Base-by-base conservation (phyloP, 2,888 invertebrate genomes). In the Cosmorhoe ocellata region DNA sequence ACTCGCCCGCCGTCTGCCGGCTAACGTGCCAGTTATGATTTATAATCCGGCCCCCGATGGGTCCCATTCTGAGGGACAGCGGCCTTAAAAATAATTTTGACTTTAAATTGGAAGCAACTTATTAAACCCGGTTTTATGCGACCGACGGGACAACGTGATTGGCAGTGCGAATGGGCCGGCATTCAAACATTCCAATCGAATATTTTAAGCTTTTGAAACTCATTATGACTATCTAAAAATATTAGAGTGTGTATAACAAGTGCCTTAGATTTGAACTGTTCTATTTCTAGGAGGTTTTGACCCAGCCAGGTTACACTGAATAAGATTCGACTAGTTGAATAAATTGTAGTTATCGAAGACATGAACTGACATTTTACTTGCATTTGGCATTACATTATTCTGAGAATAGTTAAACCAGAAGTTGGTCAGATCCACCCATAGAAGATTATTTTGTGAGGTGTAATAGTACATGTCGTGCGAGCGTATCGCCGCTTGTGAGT, bases 21-120 rank as follows among this genome's bases (percentile, higher is more conserved):
- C 77, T 81, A 81, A 85, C 84, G 80, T 84, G 88, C 84, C 86
- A 81, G 79, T 81, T 86, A 84, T 88, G 88, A 87, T 88, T 88
- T 88, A 88, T 86, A 87, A 85, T 83, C 85, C 78, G 76, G 82
- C 75, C 83, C 69, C 76, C 81, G 80, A 81, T 81, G 79, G 75
- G 78, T 79, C 80, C 71, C 76, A 81, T 76, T 76, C 77, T 72
- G 76, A 77, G 80, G 81, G 84, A 84, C 85, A 82, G 80, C 78
- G 71, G 74, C 60, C 78, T 80, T 75, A 70, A 79, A 84, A 84
- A 83, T 84, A 82, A 83, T 83, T 84, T 84, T 74, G 74, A 76
- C 79, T 83, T 85, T 81, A 84, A 86, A 85, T 87, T 86, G 81
- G 81, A 84, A 77, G 78, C 78, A 81, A 79, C 80, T 82, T 84